Evolutionary conservation across 2,113 vertebrate genomes (phyloP), one percentile per base, ranked within the genome.

Genomic region (Amazona guildingii): DNA sequence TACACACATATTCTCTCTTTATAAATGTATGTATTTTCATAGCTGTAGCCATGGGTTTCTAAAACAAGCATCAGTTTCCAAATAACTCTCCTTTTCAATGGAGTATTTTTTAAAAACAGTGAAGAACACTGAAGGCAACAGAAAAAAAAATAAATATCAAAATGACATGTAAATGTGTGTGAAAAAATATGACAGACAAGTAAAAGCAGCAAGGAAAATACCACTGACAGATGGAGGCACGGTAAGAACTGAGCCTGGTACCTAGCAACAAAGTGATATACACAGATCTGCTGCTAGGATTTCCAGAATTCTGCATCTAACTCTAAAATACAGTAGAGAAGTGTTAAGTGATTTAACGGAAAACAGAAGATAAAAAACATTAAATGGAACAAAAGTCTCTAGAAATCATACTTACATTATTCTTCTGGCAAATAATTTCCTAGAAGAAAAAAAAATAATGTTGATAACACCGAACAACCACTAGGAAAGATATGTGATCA

Each of bases 371-470:
- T n/a, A 95, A 94, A 94, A 39, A 95, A 61, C 24, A n/a, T 78
- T 33, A 73, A 81, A 92, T 13, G 31, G 44, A 77, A 88, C 9
- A 55, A 31, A 93, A 80, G 44, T 75, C 17, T 55, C 44, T 75
- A 83, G 94, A 74, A 35, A 54, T 75, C 49, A 96, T 98, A 99
- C 99, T 99, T 97, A 99, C 99, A 98, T 98, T 99, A 98, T 99
- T 99, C 98, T 99, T 99, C 98, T 99, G 99, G 98, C 98, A 99
- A 98, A 99, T 99, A 59, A 99, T 98, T 96, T 99, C 99, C 99
- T 99, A 97, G 78, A 98, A 24, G 5, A 35, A 11, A 77, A 37
- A 37, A 55, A 68, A 46, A 54, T 20, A 16, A 84, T 3, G 57
- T 88, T 52, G 31, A 27, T 55, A 82, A 63, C 19, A 67, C 43